Percentiles rank a stretch among this genome's conserved stretches.
Conservation (phyloP, 2,113 vertebrate species). For the Haliaeetus leucogaster region DNA sequence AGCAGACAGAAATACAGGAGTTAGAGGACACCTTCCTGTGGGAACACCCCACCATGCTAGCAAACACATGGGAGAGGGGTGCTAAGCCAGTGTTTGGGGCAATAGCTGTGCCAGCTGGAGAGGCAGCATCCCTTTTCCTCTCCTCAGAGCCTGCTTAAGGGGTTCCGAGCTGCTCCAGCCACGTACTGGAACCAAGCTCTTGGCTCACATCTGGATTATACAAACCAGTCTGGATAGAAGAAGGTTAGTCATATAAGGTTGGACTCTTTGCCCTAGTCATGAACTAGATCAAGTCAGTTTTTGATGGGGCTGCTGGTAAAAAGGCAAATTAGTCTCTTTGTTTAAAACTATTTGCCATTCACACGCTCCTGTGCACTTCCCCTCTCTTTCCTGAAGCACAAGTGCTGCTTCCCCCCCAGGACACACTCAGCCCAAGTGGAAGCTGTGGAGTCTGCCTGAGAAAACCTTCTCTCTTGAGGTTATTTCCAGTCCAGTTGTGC, state of each 20-base stretch:
- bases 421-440: neutral
- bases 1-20: neutral
- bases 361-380: neutral
- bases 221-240: neutral
- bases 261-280: neutral
- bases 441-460: neutral
- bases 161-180: neutral
- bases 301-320: neutral
- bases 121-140: neutral
- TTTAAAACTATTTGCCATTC: constrained; percentile 8
- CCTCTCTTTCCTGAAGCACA: neutral
- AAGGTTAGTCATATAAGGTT: neutral
- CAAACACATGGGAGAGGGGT: neutral
- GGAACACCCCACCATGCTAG: neutral
- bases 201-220: neutral
- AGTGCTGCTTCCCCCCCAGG: neutral
- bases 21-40: neutral
- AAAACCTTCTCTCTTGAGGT: neutral
- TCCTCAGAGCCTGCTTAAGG: neutral
- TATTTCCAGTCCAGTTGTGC: neutral
- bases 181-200: neutral
- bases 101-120: neutral
- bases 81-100: neutral
- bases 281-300: neutral
- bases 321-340: neutral